Evolutionary conservation across 2,888 invertebrate genomes (phyloP).

Genomic region (Leptinotarsa rubiginosa): DNA sequence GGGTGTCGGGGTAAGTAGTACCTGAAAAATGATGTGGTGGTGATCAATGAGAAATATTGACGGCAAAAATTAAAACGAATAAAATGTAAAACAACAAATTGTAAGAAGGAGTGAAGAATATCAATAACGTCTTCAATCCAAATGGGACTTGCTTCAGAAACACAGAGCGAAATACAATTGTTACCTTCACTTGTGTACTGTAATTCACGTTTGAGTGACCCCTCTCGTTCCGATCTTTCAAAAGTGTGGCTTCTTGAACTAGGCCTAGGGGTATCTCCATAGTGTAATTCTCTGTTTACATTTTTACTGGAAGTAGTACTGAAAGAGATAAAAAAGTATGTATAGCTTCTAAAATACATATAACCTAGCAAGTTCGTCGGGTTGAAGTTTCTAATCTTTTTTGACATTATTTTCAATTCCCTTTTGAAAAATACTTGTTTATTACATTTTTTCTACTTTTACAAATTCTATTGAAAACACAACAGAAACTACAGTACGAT

Average conservation of each 20-base stretch:
- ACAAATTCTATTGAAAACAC: too few species aligned
- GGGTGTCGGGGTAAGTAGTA: conserved; percentile 61
- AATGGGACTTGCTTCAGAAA: too few species aligned
- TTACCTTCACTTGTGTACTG: conserved; percentile 59
- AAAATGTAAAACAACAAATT: too few species aligned
- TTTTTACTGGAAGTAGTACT: conserved; percentile 52
- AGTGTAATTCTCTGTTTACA: conserved; percentile 63
- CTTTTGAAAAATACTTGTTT: too few species aligned
- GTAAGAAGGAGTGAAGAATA: too few species aligned
- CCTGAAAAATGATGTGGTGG: conserved; percentile 9
- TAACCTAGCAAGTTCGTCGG: not conserved
- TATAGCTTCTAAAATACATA: not conserved
- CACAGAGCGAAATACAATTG: not conserved
- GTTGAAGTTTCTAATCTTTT: too few species aligned
- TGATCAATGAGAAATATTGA: not conserved
- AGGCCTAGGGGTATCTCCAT: conserved; percentile 60
- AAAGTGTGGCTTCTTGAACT: conserved; percentile 57
- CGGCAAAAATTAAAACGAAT: not conserved
- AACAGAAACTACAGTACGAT: too few species aligned
- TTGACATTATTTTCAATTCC: too few species aligned
- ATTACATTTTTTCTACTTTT: too few species aligned
- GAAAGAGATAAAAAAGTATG: not conserved
- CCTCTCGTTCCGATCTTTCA: conserved; percentile 57
- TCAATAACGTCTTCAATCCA: too few species aligned
- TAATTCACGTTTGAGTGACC: conserved; percentile 56